phyloP scores from a whole-genome alignment of 2,888 invertebrate species.

The Anticlea derivata region DNA sequence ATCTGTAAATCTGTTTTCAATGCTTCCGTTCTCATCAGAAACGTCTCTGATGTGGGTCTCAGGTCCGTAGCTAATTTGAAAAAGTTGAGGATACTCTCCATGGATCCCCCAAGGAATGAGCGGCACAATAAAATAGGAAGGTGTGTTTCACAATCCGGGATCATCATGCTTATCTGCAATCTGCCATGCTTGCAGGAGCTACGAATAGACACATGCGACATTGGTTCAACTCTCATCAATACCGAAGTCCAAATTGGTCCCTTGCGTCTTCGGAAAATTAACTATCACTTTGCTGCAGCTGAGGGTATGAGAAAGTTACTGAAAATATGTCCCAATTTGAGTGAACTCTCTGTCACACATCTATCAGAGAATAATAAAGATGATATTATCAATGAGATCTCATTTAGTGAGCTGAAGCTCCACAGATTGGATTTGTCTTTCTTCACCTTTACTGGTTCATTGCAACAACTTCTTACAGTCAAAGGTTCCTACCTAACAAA shows the following conservation, averaged over 20 bases:
- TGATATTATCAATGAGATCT: slow-evolving; percentile 69
- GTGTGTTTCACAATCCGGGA: slow-evolving; percentile 75
- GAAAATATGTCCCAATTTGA: slow-evolving; percentile 71
- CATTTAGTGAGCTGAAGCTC: slow-evolving; percentile 63
- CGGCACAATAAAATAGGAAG: slow-evolving; percentile 68
- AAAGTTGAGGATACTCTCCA: slow-evolving; percentile 65
- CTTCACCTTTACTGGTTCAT: slow-evolving; percentile 70
- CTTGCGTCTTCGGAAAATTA: slow-evolving; percentile 70
- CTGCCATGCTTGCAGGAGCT: slow-evolving; percentile 74
- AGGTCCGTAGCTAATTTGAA: slow-evolving; percentile 65
- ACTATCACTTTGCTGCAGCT: slow-evolving; percentile 75
- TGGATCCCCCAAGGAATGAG: slow-evolving; percentile 78
- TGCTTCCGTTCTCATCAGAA: slow-evolving; percentile 74
- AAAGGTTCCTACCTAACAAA: slow-evolving; percentile 74
- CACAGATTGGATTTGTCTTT: slow-evolving; percentile 71
- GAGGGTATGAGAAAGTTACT: slow-evolving; percentile 70
- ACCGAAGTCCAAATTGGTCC: slow-evolving; percentile 64
- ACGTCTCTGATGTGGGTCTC: slow-evolving; percentile 75
- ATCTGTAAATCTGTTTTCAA: slow-evolving; percentile 75
- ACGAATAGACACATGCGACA: slow-evolving; percentile 77
- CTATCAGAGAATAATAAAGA: slow-evolving; percentile 73
- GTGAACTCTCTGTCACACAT: slow-evolving; percentile 73
- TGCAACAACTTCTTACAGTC: slow-evolving; percentile 62
- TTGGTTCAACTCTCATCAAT: slow-evolving; percentile 74
- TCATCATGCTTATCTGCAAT: slow-evolving; percentile 66